Evolutionary conservation across 2,888 invertebrate species (phyloP), one percentile per base, ranked within the genome.

Genomic region (Panzeria rudis): DNA sequence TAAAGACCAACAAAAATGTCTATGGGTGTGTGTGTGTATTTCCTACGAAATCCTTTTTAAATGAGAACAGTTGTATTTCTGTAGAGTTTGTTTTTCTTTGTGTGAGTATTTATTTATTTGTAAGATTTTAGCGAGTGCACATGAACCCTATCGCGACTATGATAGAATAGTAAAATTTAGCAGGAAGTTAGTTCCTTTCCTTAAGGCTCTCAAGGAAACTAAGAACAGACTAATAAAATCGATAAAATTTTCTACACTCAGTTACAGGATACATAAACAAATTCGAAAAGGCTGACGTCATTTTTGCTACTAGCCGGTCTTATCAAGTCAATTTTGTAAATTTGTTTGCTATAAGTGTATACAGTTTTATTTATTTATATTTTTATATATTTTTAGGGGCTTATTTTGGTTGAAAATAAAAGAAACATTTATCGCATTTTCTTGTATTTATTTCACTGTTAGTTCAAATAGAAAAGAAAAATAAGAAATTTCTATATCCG

Each of bases 271-370:
- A 54, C 52, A 61, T 23, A 61, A 62, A n/a, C 11, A 11, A 61
- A 17, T 25, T 44, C 1, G 4, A 13, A 17, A 66, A 75, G 69
- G 69, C 23, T 82, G 75, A 82, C 75, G 81, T 82, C 81, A 82
- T 69, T 61, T 61, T 62, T 52, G 20, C 47, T 38, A 38, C 17
- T 52, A 64, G 17, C 25, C 35, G 41, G 29, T 35, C 17, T 75
- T 54, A 17, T 41, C 52, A 75, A 80, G 35, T 38, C 9, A 32
- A 15, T 54, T 69, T 54, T 69, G 17, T 54, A 50, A 17, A 41
- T 56, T 41, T 59, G 8, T 13, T 23, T 61, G 23, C n/a, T 44
- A 2, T 32, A 23, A 35, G 29, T n/a, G n/a, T 20, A 17, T 41
- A 41, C 62, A 62, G 29, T 29, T 23, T 25, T 15, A 29, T 25